phyloP scores from a whole-genome alignment of 1,140 invertebrate species.

The Drosophila trapezifrons region DNA sequence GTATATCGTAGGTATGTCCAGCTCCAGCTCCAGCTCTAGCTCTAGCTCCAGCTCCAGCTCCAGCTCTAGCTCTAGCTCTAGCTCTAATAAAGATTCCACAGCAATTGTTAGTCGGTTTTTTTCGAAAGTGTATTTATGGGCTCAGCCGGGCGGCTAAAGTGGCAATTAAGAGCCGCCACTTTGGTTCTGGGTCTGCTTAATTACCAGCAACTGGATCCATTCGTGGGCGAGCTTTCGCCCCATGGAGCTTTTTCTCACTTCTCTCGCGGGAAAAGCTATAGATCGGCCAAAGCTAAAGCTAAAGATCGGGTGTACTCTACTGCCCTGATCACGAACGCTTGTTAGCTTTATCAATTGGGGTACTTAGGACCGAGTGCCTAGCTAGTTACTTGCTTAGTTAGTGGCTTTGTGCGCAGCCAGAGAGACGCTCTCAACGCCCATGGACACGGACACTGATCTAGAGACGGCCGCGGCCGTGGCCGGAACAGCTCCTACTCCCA shows the following conservation, averaged over 20 bases:
- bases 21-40: slow-evolving; percentile 2
- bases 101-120: neutral
- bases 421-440: slow-evolving; percentile 14
- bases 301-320: neutral
- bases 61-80: slow-evolving; percentile 11
- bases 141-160: neutral
- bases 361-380: neutral
- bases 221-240: slow-evolving; percentile 7
- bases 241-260: slow-evolving; percentile 2
- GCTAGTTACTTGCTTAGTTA: slow-evolving; percentile 34
- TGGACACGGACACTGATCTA: slow-evolving; percentile 14
- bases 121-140: neutral
- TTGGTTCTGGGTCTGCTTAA: slow-evolving; percentile 1
- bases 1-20: slow-evolving; percentile 23
- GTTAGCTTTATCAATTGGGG: slow-evolving; percentile 51
- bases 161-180: slow-evolving; percentile 4
- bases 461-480: neutral
- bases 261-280: slow-evolving; percentile 16
- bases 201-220: slow-evolving; percentile 17
- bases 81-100: slow-evolving; percentile 43
- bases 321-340: slow-evolving; percentile 7
- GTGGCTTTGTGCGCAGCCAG: slow-evolving; percentile 12
- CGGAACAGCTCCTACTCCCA: neutral
- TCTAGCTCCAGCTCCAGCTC: no score
- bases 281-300: neutral